Conservation (phyloP, 1,140 invertebrate genomes). For the Pseudomyrmex pallidus region DNA sequence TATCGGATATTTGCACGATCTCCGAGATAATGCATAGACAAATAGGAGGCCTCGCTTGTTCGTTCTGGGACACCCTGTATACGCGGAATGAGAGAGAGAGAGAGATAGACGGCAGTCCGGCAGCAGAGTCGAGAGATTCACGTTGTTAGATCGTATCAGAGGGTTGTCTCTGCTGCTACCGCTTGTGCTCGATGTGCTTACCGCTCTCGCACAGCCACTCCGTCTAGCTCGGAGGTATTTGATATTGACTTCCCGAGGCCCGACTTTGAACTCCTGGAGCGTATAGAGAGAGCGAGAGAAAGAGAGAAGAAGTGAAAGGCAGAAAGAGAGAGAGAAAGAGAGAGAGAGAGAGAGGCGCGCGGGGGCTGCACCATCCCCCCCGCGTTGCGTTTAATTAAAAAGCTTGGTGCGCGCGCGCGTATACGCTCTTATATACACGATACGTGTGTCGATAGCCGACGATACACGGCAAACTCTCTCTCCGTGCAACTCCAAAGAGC, state of each 20-base stretch:
- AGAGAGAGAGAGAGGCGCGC: constrained; percentile 40
- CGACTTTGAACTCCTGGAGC: constrained; percentile 82
- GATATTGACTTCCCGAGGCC: constrained; percentile 84
- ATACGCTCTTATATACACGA: constrained; percentile 57
- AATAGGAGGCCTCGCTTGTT: neutral
- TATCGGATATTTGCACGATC: neutral
- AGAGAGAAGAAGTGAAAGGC: constrained; percentile 43
- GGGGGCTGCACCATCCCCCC: constrained; percentile 58
- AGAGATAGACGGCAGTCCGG: constrained; percentile 28
- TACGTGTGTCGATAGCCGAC: constrained; percentile 73
- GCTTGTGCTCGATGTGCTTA: constrained; percentile 68
- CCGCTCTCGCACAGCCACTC: constrained; percentile 74
- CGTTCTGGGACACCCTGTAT: constrained; percentile 25
- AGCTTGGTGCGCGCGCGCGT: constrained; percentile 73
- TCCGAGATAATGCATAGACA: neutral
- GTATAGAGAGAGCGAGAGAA: constrained; percentile 48
- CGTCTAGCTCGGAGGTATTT: constrained; percentile 85
- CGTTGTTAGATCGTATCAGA: constrained; percentile 72
- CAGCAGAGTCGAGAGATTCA: constrained; percentile 62
- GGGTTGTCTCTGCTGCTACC: constrained; percentile 73
- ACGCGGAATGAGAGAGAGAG: neutral
- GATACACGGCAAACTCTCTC: constrained; percentile 57
- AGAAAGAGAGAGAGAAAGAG: constrained; percentile 22
- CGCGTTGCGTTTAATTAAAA: constrained; percentile 84
- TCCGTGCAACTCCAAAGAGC: constrained; percentile 55